Percentiles rank a stretch among this genome's conserved stretches.
These are phyloP conservation scores for Chaetophractus vellerosus DNA, from an alignment of 2,797 vertebrate species.

Conservation along the genomic window DNA sequence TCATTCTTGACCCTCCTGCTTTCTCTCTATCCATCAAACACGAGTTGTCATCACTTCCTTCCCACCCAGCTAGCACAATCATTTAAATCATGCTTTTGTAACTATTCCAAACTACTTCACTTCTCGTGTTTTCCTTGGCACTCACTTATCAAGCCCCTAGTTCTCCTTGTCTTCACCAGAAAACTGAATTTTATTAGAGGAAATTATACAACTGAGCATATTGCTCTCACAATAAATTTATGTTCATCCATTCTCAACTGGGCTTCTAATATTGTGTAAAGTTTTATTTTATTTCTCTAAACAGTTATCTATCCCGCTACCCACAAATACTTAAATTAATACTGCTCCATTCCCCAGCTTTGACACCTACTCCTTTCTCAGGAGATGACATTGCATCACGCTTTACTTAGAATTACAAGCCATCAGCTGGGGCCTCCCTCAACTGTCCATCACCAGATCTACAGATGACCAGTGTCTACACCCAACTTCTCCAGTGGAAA, in stretches of 20 bases:
- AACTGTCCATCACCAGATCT: not conserved
- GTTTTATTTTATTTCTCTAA: no score
- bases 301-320: not conserved
- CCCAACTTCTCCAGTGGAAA: not conserved
- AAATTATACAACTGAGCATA: not conserved
- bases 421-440: not conserved
- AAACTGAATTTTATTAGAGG: no score
- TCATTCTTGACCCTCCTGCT: not conserved
- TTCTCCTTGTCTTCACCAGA: not conserved
- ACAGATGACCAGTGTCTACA: no score
- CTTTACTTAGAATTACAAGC: not conserved
- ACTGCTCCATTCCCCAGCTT: not conserved
- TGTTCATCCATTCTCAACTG: not conserved
- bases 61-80: accelerated
- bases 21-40: not conserved
- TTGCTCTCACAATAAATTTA: not conserved
- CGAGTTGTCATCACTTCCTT: not conserved
- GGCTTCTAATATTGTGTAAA: not conserved
- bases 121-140: not conserved
- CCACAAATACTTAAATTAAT: not conserved
- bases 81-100: not conserved
- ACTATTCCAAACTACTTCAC: not conserved
- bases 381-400: not conserved
- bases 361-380: accelerated
- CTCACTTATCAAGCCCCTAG: not conserved